These are phyloP conservation scores for rabbit (Oryctolagus cuniculus) DNA, from an alignment of 2,113 vertebrate genomes.

Conservation along the genomic window mOryCun1.1 NC_091451.1:17426001-17426500, in stretches of 20 bases:
- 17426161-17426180: background rate
- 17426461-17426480: background rate
- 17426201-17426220: background rate
- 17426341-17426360: background rate
- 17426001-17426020: conserved; percentile 25
- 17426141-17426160: conserved; percentile 27
- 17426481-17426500: background rate
- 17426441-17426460: background rate
- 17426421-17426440: background rate
- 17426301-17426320: background rate
- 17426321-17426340: background rate
- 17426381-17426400: conserved; percentile 7
- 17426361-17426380: conserved; percentile 34
- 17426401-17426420: background rate
- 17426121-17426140: conserved; percentile 14
- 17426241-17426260: background rate
- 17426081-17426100: background rate
- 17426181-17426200: background rate
- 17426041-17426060: background rate
- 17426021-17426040: background rate
- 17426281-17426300: background rate
- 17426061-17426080: background rate
- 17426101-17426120: conserved; percentile 57
- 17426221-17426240: background rate
- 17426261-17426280: conserved; percentile 26